These are phyloP conservation scores for Oceanodroma tethys DNA, from an alignment of 2,113 vertebrate genomes.

Conservation along the genomic window DNA sequence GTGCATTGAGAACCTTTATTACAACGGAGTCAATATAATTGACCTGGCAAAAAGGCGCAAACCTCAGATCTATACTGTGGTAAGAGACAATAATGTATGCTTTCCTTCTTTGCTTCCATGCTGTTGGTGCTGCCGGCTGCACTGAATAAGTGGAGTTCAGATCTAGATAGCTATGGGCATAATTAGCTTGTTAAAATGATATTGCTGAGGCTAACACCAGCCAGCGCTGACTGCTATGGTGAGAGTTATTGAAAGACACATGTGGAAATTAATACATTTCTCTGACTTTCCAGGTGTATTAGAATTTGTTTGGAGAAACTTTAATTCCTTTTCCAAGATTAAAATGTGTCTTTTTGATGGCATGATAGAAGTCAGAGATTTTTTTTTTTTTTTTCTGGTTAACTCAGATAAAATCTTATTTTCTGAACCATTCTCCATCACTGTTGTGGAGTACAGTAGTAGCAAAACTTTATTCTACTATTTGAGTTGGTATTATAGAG, in stretches of 20 bases:
- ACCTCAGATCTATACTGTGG: constrained; percentile 97
- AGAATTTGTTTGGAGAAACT: neutral
- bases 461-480: neutral
- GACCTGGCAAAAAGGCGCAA: constrained; percentile 96
- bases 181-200: neutral
- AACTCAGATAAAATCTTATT: neutral
- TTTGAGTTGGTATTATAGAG: neutral
- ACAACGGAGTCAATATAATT: constrained; percentile 95
- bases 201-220: neutral
- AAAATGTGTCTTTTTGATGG: neutral
- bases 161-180: neutral
- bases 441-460: neutral
- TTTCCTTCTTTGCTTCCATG: neutral
- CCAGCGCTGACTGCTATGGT: neutral
- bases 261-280: neutral
- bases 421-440: neutral
- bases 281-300: neutral
- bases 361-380: neutral
- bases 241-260: neutral
- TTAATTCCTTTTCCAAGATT: neutral
- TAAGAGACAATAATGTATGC: constrained; percentile 63
- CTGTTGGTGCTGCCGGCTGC: neutral
- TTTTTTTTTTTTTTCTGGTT: neutral
- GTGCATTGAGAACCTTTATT: constrained; percentile 97
- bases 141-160: neutral